Evolutionary conservation across 2,888 invertebrate genomes (phyloP).

Genomic region (Hofmannophila pseudospretella): DNA sequence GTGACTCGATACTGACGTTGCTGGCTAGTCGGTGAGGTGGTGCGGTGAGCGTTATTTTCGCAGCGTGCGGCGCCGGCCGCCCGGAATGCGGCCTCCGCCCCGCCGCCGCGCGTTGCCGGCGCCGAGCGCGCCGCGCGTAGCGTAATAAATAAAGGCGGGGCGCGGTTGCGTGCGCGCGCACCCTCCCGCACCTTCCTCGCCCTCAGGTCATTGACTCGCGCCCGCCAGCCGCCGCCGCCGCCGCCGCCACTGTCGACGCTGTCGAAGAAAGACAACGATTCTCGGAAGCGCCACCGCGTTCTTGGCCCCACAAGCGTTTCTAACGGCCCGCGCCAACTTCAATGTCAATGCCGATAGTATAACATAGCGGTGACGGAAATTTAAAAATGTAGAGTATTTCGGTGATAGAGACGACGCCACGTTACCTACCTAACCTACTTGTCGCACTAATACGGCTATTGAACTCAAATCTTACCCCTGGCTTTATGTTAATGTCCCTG

Average conservation of each 20-base stretch:
- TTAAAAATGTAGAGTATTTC: too few species aligned
- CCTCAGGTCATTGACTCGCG: constrained; percentile 71
- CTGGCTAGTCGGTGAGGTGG: constrained; percentile 33
- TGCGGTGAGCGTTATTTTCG: constrained; percentile 64
- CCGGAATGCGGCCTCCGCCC: constrained; percentile 70
- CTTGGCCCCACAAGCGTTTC: constrained; percentile 45
- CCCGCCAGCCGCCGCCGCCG: constrained; percentile 32
- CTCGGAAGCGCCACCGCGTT: constrained; percentile 50
- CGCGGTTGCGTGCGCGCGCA: constrained; percentile 75
- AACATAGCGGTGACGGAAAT: constrained; percentile 15
- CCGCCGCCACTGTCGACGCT: constrained; percentile 37
- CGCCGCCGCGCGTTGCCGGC: constrained; percentile 41
- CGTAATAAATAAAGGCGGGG: constrained; percentile 78
- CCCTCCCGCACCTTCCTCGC: constrained; percentile 68
- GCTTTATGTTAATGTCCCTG: constrained; percentile 22
- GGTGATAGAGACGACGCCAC: not conserved
- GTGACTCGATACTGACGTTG: constrained; percentile 52
- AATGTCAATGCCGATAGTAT: constrained; percentile 68
- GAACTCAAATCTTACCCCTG: constrained; percentile 45
- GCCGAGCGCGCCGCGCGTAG: constrained; percentile 67
- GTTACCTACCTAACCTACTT: constrained; percentile 25
- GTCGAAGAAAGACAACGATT: constrained; percentile 46
- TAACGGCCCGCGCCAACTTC: constrained; percentile 34
- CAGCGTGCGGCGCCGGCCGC: constrained; percentile 55
- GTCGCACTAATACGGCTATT: constrained; percentile 36